A percentile compares a stretch with the other conserved stretches of the same genome.
Evolutionary conservation across 2,113 vertebrate species (phyloP).

Genomic region (Rallus limicola): DNA sequence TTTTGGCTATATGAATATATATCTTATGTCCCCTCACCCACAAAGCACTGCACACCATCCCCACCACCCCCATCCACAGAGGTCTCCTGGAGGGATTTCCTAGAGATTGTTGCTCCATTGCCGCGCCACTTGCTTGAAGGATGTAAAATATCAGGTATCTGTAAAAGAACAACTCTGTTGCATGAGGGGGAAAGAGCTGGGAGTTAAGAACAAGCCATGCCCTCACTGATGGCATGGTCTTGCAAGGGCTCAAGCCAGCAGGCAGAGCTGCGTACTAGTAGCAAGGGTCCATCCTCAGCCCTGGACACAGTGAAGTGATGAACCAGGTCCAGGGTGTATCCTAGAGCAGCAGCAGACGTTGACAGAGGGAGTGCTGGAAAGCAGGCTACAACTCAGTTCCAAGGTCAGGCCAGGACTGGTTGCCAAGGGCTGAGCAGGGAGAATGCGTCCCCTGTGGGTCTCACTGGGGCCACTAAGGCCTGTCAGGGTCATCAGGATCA

Average conservation of each 20-base stretch:
- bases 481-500: fast-evolving
- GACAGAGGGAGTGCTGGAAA: neutral
- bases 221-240: neutral
- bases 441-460: neutral
- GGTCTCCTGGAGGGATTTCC: neutral
- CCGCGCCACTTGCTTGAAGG: neutral
- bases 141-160: neutral
- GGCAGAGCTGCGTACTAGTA: neutral
- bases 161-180: neutral
- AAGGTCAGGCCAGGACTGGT: neutral
- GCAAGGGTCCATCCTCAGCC: neutral
- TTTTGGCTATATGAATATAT: neutral
- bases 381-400: neutral
- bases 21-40: neutral
- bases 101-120: neutral
- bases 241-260: neutral
- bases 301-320: neutral
- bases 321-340: neutral
- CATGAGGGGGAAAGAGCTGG: neutral
- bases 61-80: neutral
- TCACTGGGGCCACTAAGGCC: fast-evolving
- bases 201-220: neutral
- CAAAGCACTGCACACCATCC: neutral
- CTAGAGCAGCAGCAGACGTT: neutral
- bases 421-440: neutral